These are phyloP conservation scores for Mythimna ferrago DNA, from an alignment of 2,888 invertebrate genomes.

Conservation along the genomic window DNA sequence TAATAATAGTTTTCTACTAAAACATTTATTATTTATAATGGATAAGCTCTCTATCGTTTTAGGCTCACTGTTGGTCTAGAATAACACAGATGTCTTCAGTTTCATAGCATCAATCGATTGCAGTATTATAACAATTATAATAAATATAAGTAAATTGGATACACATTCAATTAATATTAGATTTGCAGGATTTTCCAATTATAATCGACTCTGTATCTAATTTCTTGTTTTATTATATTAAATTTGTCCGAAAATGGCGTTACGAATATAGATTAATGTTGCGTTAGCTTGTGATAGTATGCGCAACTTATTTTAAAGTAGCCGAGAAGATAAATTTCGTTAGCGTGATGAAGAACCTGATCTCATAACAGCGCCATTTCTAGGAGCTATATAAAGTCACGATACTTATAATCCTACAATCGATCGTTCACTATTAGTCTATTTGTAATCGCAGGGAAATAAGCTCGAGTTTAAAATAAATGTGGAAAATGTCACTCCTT, in stretches of 20 bases:
- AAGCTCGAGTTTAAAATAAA: conserved; percentile 75
- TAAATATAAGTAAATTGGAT: conserved; percentile 36
- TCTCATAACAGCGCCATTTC: conserved; percentile 35
- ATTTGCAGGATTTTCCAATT: conserved; percentile 76
- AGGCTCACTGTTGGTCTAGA: conserved; percentile 86
- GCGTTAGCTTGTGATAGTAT: conserved; percentile 52
- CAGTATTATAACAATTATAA: conserved; percentile 13
- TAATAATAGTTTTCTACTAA: conserved; percentile 86
- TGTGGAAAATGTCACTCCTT: conserved; percentile 68
- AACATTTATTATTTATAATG: conserved; percentile 86
- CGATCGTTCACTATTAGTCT: conserved; percentile 50
- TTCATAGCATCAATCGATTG: conserved; percentile 45
- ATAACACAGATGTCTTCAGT: conserved; percentile 81
- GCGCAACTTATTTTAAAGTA: conserved; percentile 59
- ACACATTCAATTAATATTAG: conserved; percentile 65
- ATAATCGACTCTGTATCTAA: conserved; percentile 60
- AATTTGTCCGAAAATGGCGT: conserved; percentile 17
- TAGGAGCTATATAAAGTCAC: conserved; percentile 8
- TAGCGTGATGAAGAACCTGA: conserved; percentile 56
- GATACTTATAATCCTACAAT: conserved; percentile 23
- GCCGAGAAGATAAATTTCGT: conserved; percentile 51
- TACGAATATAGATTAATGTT: conserved; percentile 33
- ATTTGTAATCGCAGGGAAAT: conserved; percentile 64
- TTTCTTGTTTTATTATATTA: conserved; percentile 16
- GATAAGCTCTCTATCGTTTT: conserved; percentile 89